Evolutionary conservation across 2,113 vertebrate genomes (phyloP).

Genomic region (Dendropsophus ebraccatus): DNA sequence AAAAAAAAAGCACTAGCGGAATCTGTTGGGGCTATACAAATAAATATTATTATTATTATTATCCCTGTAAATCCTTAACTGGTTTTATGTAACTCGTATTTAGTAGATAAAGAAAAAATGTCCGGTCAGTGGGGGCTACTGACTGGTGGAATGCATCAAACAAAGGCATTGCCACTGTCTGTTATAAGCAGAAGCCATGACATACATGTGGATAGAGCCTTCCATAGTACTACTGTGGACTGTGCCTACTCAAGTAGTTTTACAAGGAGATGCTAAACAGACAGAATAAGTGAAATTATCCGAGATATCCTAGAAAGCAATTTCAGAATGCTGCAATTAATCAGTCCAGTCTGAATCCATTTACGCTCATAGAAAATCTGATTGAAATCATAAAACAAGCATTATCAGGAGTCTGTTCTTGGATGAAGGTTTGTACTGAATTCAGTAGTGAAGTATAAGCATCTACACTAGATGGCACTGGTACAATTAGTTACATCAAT

Average conservation of each 20-base stretch:
- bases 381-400: neutral
- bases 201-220: neutral
- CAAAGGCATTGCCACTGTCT: too few species aligned
- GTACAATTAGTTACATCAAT: neutral
- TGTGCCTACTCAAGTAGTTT: too few species aligned
- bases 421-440: neutral
- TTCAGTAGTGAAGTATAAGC: neutral
- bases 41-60: too few species aligned
- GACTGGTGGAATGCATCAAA: too few species aligned
- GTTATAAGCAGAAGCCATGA: too few species aligned
- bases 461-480: slow-evolving; percentile 28
- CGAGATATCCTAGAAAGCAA: neutral
- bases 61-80: too few species aligned
- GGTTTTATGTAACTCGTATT: too few species aligned
- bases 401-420: neutral
- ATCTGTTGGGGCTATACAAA: too few species aligned
- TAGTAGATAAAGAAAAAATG: too few species aligned
- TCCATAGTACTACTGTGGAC: neutral
- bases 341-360: neutral
- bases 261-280: neutral
- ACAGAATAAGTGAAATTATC: neutral
- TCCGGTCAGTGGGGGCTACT: too few species aligned
- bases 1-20: too few species aligned
- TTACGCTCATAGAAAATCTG: neutral
- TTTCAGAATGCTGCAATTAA: neutral